Conservation (phyloP, 2,113 vertebrate species). For the Podocnemis expansa region DNA sequence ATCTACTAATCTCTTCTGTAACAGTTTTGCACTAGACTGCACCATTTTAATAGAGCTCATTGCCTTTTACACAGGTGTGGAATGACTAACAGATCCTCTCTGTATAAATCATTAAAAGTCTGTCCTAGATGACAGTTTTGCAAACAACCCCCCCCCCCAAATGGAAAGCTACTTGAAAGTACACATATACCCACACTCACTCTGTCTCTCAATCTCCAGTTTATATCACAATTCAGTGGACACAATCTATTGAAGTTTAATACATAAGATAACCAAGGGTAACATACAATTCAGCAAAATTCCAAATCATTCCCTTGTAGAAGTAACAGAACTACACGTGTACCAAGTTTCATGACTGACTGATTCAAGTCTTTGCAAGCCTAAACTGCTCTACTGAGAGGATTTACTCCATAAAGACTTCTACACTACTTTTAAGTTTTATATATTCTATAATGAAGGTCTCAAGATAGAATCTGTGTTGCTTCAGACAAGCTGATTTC, state of each 20-base stretch:
- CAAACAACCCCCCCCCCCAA: not conserved
- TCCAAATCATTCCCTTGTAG: not conserved
- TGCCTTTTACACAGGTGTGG: no score
- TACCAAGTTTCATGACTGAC: not conserved
- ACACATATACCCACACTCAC: no score
- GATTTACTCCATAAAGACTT: not conserved
- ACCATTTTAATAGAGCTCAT: no score
- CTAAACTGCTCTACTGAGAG: not conserved
- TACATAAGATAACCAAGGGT: not conserved
- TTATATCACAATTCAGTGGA: not conserved
- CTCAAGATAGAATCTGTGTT: not conserved
- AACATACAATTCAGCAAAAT: not conserved
- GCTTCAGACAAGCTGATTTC: not conserved
- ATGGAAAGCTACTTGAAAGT: not conserved
- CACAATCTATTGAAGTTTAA: not conserved
- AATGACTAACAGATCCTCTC: no score
- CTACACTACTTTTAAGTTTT: not conserved
- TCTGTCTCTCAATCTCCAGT: no score
- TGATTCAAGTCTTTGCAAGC: not conserved
- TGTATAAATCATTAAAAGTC: no score
- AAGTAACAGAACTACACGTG: not conserved
- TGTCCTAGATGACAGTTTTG: no score
- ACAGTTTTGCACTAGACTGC: no score
- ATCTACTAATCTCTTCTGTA: not conserved
- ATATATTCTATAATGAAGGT: not conserved